Percentiles rank a stretch among this genome's conserved stretches.
Evolutionary conservation across 2,888 invertebrate genomes (phyloP).

Genomic region (Xanthia togata): DNA sequence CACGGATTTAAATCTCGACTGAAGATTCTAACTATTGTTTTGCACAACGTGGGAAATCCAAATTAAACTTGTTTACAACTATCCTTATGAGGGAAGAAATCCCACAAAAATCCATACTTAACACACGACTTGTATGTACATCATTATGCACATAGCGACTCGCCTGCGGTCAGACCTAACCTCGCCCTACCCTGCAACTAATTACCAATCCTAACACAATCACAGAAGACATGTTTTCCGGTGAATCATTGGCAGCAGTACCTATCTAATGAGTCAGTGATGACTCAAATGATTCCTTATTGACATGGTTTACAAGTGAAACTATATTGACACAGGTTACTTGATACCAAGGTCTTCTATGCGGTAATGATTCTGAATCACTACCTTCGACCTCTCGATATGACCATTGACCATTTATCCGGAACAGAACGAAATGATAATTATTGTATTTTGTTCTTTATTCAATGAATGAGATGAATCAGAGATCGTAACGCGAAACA

Average conservation of each 20-base stretch:
- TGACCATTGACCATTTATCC: conserved; percentile 28
- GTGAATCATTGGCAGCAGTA: conserved; percentile 65
- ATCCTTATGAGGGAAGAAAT: conserved; percentile 18
- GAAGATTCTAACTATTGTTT: conserved; percentile 31
- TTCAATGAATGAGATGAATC: conserved; percentile 48
- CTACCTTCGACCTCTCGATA: conserved; percentile 19
- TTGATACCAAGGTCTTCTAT: conserved; percentile 59
- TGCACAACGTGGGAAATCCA: conserved; percentile 5
- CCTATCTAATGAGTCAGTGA: conserved; percentile 71
- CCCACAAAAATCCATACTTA: conserved; percentile 12
- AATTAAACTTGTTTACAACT: conserved; percentile 9
- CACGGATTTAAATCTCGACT: not conserved
- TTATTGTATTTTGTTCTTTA: conserved; percentile 4
- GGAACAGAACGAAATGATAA: conserved; percentile 42
- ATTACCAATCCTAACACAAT: conserved; percentile 59
- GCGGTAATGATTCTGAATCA: conserved; percentile 71
- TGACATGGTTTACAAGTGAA: conserved; percentile 67
- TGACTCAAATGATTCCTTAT: conserved; percentile 74
- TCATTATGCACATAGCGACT: conserved; percentile 25
- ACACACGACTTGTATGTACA: not conserved
- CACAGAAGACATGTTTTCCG: conserved; percentile 62
- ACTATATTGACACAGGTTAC: conserved; percentile 51
- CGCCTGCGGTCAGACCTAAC: conserved; percentile 52
- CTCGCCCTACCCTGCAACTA: conserved; percentile 40
- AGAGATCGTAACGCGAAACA: conserved; percentile 33